Base-by-base conservation (phyloP, 2,113 vertebrate species). In the Cnemophilus loriae region DNA sequence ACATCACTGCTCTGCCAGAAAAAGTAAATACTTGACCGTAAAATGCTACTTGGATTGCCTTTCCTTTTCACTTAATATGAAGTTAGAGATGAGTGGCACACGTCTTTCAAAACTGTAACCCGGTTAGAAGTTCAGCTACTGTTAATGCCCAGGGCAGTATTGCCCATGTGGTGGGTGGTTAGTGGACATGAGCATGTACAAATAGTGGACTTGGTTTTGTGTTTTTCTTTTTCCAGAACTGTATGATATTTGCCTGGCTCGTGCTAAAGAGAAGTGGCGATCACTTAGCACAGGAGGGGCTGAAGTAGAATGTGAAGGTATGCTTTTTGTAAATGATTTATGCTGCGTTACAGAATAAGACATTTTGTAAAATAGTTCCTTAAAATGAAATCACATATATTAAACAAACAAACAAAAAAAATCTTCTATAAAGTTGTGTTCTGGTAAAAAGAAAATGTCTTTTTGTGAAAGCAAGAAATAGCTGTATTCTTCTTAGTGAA, bases 211-310 rank as follows among this genome's bases (percentile, higher is more conserved):
- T 79, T 94, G 16, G 5, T 33, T 77, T 93, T 69, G 21, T 68
- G 11, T 23, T 64, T 80, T 84, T 33, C 3, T 50, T 81, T 86
- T 95, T 93, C 32, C 97, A 99, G 99, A 99, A 46, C 98, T 99
- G 27, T 99, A 99, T 44, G 98, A 98, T 91, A 99, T 99, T 97
- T 99, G 99, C 55, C 97, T 99, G 55, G 96, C 98, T 83, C 98
- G 99, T 75, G 99, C 99, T 17, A 99, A 98, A 97, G 99, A 99
- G 97, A 98, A 98, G 81, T 99, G 99, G 98, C 98, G 98, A 86
- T 98, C 96, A 8, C 95, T 98, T 42, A 98, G 98, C 84, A 97
- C 96, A 0, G 97, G 98, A 32, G 97, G 97, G n/a, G 74, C 98
- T 4, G 97, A 98, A 53, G 80, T 83, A 5, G 98, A 99, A 41